Evolutionary conservation across 2,113 vertebrate species (phyloP).

Genomic region (Percopsis transmontana): DNA sequence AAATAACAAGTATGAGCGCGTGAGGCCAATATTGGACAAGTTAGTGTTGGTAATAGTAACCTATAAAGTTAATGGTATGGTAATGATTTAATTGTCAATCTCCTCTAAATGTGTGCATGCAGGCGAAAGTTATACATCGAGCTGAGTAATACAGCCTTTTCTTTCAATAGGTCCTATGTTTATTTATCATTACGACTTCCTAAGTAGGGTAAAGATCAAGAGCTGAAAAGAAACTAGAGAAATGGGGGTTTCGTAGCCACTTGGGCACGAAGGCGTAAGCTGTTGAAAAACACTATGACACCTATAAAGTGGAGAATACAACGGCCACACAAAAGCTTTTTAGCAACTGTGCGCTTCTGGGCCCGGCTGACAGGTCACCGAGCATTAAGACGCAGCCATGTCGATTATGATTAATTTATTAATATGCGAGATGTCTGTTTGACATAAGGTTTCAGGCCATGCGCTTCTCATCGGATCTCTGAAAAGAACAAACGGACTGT

Average conservation of each 20-base stretch:
- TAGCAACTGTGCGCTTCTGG: constrained; percentile 47
- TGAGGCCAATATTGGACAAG: no score
- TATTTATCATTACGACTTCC: neutral
- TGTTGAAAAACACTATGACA: constrained; percentile 35
- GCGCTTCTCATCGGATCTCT: constrained; percentile 52
- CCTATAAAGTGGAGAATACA: constrained; percentile 11
- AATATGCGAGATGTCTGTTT: constrained; percentile 52
- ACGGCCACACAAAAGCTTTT: no score
- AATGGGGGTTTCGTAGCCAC: neutral
- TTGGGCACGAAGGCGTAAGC: neutral
- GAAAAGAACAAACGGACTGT: constrained; percentile 31
- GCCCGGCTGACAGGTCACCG: constrained; percentile 65
- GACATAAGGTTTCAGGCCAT: constrained; percentile 64
- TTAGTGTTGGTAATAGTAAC: no score
- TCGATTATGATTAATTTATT: constrained; percentile 66
- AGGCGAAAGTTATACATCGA: no score
- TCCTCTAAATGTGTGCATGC: no score
- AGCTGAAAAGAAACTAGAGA: neutral
- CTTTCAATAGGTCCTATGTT: no score
- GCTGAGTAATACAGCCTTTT: no score
- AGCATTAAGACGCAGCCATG: constrained; percentile 59
- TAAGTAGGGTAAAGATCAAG: neutral
- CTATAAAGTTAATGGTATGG: no score
- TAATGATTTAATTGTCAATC: no score
- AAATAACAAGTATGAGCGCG: no score